These are phyloP conservation scores for Cisticola juncidis DNA, from an alignment of 2,113 vertebrate species.

Conservation along the genomic window DNA sequence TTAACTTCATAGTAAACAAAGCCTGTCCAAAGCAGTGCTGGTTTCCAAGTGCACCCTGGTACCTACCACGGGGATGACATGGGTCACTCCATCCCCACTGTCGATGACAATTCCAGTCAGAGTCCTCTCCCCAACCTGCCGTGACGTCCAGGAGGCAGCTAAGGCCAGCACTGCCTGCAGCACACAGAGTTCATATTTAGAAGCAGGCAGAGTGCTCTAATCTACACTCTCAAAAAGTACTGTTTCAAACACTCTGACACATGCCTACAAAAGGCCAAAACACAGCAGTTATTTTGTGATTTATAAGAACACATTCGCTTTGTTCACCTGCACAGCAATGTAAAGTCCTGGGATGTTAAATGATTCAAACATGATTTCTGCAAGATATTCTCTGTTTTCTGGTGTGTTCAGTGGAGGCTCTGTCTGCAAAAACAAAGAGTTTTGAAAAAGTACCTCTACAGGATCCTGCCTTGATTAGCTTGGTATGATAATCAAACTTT, in stretches of 20 bases:
- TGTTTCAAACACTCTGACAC: background rate
- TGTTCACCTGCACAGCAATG: conserved; percentile 87
- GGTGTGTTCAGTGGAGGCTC: conserved; percentile 88
- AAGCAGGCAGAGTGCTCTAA: background rate
- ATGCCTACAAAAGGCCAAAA: background rate
- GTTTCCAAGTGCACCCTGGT: background rate
- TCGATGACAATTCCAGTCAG: conserved; percentile 86
- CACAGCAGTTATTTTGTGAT: background rate
- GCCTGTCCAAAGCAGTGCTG: background rate
- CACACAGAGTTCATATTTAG: conserved; percentile 1
- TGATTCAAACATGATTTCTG: conserved; percentile 92
- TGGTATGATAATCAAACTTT: background rate
- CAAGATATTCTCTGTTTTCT: conserved; percentile 89
- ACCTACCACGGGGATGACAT: conserved; percentile 87
- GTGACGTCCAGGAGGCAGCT: conserved; percentile 87
- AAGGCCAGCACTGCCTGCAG: conserved; percentile 84
- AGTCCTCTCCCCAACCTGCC: conserved; percentile 85
- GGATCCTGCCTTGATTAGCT: background rate
- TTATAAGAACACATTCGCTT: background rate
- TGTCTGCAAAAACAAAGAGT: conserved; percentile 69
- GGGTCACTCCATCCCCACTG: conserved; percentile 88
- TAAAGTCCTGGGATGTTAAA: conserved; percentile 90
- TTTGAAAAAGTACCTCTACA: background rate
- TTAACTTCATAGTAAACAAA: background rate
- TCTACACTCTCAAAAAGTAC: background rate